Evolutionary conservation across 1,140 invertebrate species (phyloP).

Genomic region (Dufourea novaeangliae): DNA sequence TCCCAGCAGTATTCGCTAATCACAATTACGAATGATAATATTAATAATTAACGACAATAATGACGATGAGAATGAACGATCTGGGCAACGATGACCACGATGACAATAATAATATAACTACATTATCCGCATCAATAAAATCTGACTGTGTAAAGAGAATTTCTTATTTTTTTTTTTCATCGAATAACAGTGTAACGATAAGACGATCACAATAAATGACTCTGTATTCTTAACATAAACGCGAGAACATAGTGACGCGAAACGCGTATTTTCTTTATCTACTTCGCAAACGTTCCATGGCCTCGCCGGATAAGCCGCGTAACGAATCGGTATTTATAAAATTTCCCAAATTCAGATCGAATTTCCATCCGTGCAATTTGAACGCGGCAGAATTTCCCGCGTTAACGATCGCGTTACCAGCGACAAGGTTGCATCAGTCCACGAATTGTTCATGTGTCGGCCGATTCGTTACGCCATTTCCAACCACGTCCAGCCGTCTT

Average conservation of each 20-base stretch:
- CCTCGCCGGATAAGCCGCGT: constrained; percentile 5
- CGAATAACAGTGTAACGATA: constrained; percentile 56
- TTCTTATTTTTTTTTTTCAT: constrained; percentile 32
- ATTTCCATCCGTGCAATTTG: background rate
- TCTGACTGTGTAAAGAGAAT: constrained; percentile 53
- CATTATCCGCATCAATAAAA: constrained; percentile 48
- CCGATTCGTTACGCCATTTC: constrained; percentile 34
- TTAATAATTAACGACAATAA: constrained; percentile 18
- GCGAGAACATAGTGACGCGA: constrained; percentile 10
- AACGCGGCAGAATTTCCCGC: too few relatives aligned
- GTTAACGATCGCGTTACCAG: background rate
- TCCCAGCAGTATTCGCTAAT: constrained; percentile 44
- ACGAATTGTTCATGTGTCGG: background rate
- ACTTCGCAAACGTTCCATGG: constrained; percentile 16
- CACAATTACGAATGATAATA: constrained; percentile 39
- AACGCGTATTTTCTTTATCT: constrained; percentile 22
- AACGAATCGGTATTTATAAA: constrained; percentile 17
- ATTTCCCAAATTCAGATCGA: background rate
- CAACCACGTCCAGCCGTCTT: constrained; percentile 31
- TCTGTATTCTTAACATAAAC: constrained; percentile 54
- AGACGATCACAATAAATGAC: constrained; percentile 55
- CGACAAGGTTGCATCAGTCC: background rate
- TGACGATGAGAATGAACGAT: constrained; percentile 1
- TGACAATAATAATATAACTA: constrained; percentile 46
- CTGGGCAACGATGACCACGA: background rate